These are phyloP conservation scores for Pavo muticus DNA, from an alignment of 2,113 vertebrate genomes.

Conservation along the genomic window DNA sequence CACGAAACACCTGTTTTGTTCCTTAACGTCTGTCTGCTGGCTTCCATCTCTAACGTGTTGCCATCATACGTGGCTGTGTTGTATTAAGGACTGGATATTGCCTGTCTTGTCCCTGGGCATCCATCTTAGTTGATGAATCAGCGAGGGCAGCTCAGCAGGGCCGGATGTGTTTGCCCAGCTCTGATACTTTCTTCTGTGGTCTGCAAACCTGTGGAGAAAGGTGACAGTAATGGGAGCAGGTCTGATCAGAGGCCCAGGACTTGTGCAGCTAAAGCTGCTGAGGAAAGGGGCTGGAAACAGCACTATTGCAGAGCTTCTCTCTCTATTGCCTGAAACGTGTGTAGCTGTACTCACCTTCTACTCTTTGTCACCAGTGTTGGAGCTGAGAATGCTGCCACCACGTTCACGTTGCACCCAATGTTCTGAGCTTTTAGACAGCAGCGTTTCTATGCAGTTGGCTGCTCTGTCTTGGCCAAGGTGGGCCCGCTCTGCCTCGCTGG, in stretches of 20 bases:
- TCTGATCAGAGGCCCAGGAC: not conserved
- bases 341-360: not conserved
- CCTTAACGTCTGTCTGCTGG: not conserved
- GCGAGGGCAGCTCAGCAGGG: not conserved
- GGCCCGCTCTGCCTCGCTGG: not conserved
- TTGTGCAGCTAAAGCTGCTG: not conserved
- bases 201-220: not conserved
- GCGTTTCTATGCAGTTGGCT: not conserved
- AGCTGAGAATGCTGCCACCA: not conserved
- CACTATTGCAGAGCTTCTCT: not conserved
- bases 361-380: not conserved
- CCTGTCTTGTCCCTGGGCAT: slow-evolving; percentile 11
- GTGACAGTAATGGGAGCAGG: not conserved
- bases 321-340: not conserved
- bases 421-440: not conserved
- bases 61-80: slow-evolving; percentile 15
- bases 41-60: not conserved
- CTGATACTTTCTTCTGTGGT: not conserved
- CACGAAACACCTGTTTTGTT: not conserved
- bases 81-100: not conserved
- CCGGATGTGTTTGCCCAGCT: not conserved
- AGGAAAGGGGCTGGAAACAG: not conserved
- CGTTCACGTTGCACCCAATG: not conserved
- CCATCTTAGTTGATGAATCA: not conserved
- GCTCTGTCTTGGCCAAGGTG: not conserved